Percentiles rank a stretch among this genome's conserved stretches.
Conservation (phyloP, 1,140 invertebrate genomes). For the Ooceraea biroi region DNA sequence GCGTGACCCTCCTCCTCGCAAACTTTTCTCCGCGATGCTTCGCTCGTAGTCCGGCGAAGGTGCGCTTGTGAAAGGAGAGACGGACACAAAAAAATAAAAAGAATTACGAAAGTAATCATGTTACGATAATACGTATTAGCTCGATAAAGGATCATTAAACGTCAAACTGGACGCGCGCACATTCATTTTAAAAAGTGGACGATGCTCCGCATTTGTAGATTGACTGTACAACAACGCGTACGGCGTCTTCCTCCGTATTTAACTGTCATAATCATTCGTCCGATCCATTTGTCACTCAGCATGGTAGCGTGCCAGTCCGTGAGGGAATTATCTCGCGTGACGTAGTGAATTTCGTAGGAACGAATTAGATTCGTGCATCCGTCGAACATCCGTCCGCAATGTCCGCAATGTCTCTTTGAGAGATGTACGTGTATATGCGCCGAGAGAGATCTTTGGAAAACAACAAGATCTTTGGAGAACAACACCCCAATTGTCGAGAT, state of each 20-base stretch:
- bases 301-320: conserved; percentile 39
- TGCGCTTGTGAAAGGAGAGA: background rate
- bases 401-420: too few species aligned
- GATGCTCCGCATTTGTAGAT: conserved; percentile 50
- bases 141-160: conserved; percentile 29
- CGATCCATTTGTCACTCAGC: conserved; percentile 61
- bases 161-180: background rate
- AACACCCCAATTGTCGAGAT: background rate
- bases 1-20: background rate
- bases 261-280: conserved; percentile 61
- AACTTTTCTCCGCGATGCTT: conserved; percentile 36
- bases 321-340: conserved; percentile 55
- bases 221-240: conserved; percentile 31
- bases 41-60: background rate
- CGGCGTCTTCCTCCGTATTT: conserved; percentile 56
- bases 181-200: conserved; percentile 37
- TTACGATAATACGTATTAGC: background rate
- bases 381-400: conserved; percentile 38
- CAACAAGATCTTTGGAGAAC: conserved; percentile 22
- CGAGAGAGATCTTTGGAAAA: conserved; percentile 5
- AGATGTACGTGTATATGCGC: background rate
- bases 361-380: conserved; percentile 54
- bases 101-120: background rate
- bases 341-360: conserved; percentile 46
- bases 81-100: background rate